These are phyloP conservation scores for Acanthoscelides obtectus DNA, from an alignment of 2,888 invertebrate genomes.

Conservation along the genomic window DNA sequence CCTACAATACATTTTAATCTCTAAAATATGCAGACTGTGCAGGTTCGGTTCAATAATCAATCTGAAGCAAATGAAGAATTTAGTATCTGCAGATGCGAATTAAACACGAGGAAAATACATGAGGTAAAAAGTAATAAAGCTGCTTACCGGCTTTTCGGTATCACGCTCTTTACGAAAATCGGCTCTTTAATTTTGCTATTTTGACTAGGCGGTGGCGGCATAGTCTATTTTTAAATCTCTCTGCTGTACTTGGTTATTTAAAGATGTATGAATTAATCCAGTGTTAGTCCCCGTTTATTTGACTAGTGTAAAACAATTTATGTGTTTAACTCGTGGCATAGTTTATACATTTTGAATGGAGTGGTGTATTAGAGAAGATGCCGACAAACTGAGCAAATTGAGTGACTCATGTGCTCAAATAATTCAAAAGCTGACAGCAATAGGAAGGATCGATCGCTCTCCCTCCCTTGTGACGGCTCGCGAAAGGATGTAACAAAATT, in stretches of 20 bases:
- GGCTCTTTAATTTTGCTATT: slow-evolving; percentile 17
- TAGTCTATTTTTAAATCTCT: slow-evolving; percentile 1
- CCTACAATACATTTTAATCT: background rate
- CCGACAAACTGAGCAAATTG: background rate
- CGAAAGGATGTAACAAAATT: background rate
- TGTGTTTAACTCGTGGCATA: background rate
- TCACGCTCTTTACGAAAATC: slow-evolving; percentile 28
- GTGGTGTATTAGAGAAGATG: background rate
- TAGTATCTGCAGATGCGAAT: slow-evolving; percentile 8
- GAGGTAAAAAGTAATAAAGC: no score
- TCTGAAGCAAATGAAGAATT: background rate
- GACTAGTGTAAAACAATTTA: background rate
- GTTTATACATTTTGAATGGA: background rate
- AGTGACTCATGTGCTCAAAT: background rate
- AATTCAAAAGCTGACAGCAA: background rate
- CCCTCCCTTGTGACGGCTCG: background rate
- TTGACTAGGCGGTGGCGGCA: slow-evolving; percentile 16
- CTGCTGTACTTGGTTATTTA: background rate
- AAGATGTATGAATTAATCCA: background rate
- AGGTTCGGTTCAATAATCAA: no score
- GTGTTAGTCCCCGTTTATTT: background rate
- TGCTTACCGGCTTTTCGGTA: slow-evolving; percentile 30
- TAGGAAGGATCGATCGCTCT: background rate
- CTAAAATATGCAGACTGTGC: background rate
- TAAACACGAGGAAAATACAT: no score